Base-by-base conservation (phyloP, 2,113 vertebrate genomes). In the Oxyura jamaicensis region DNA sequence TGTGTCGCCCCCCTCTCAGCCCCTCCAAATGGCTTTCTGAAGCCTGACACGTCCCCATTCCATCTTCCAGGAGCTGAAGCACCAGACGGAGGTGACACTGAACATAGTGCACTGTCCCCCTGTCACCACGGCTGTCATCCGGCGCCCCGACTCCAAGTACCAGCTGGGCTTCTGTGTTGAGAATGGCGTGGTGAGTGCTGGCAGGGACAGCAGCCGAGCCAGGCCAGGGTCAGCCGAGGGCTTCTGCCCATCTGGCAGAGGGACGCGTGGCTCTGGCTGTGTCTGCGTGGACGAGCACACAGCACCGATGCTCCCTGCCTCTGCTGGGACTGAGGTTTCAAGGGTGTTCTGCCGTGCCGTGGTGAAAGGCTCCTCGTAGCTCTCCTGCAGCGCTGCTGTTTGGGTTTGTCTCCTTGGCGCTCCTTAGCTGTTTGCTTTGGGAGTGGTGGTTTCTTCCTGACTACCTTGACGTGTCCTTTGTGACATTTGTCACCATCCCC, bases 161-260 rank as follows among this genome's bases (percentile, higher is more conserved):
- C 99, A 99, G 93, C 97, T 99, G 89, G 99, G 99, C 68, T 99
- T 99, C 98, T 99, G 99, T 20, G 99, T 99, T 31, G 99, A 99
- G 86, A 98, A 99, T 0, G 99, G 99, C 26, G 98, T 99, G 56
- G 99, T 99, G 97, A 96, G 99, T 97, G 75, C 28, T 26, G 0
- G 0, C 6, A 3, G 36, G 52, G 53, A 8, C 1, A 1, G 67
- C 46, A 48, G 7, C 13, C 3, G 36, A 33, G 60, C 39, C 29
- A 3, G n/a, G 42, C 63, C 2, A 0, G 48, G 35, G 10, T 23
- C 29, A 10, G 52, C 21, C 3, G 0, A 4, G 50, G 41, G 71
- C 46, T 72, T 13, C 35, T 17, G 0, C 67, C 41, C 6, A 0
- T 13, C 31, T 75, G 16, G 21, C 66, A 18, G 18, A 19, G 18